phyloP scores from a whole-genome alignment of 1,140 invertebrate genomes.

The Lepidurus packardi region DNA sequence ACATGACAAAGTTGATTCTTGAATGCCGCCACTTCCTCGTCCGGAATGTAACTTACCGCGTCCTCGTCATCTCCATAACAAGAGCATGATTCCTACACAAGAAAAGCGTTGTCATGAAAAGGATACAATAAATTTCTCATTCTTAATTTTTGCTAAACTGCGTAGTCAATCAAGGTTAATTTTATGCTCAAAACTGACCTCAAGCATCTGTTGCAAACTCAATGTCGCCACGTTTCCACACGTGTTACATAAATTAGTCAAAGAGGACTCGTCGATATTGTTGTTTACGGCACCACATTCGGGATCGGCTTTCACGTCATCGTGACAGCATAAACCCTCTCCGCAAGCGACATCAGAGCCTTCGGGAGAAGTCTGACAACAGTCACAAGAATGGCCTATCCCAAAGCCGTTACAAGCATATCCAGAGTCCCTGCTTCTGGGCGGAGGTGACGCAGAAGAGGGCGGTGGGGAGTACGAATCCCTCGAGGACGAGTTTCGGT shows the following conservation, averaged over 20 bases:
- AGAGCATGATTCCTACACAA: slow-evolving; percentile 22
- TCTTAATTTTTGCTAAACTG: too few species aligned
- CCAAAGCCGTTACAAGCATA: slow-evolving; percentile 62
- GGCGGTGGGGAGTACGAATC: slow-evolving; percentile 54
- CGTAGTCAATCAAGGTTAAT: not conserved
- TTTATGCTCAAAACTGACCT: slow-evolving; percentile 38
- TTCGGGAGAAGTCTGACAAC: slow-evolving; percentile 67
- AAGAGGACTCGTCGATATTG: not conserved
- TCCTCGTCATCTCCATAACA: slow-evolving; percentile 52
- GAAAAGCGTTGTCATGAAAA: not conserved
- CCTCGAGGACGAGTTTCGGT: not conserved
- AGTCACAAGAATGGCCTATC: slow-evolving; percentile 51
- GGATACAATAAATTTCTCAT: not conserved
- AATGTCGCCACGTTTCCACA: slow-evolving; percentile 34
- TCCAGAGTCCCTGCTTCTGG: slow-evolving; percentile 59
- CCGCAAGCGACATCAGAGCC: slow-evolving; percentile 78
- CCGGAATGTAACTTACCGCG: slow-evolving; percentile 69
- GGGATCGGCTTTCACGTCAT: slow-evolving; percentile 16
- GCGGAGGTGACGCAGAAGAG: slow-evolving; percentile 42
- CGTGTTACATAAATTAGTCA: slow-evolving; percentile 23
- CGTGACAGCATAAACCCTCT: slow-evolving; percentile 72
- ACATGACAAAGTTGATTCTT: slow-evolving; percentile 66
- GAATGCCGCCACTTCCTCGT: slow-evolving; percentile 76
- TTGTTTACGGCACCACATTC: slow-evolving; percentile 13
- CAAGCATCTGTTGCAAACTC: slow-evolving; percentile 44